phyloP scores from a whole-genome alignment of 2,113 vertebrate genomes.

The Aplodontia rufa region DNA sequence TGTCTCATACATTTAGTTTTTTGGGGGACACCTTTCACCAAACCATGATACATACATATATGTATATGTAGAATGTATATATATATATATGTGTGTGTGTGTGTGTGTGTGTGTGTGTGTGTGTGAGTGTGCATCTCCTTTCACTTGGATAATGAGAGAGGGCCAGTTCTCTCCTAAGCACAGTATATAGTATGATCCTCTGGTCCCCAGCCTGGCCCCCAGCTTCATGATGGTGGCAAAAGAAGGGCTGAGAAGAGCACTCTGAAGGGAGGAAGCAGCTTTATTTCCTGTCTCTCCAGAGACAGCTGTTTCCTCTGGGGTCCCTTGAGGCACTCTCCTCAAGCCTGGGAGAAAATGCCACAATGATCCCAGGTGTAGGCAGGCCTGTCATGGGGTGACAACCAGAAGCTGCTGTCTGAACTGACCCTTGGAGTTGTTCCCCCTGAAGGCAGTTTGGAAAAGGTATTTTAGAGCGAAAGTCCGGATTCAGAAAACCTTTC shows the following conservation, averaged over 20 bases:
- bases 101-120: no score
- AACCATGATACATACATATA: no score
- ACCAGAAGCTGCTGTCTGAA: background rate
- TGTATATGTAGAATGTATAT: no score
- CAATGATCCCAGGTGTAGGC: background rate
- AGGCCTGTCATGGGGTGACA: background rate
- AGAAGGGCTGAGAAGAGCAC: background rate
- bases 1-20: no score
- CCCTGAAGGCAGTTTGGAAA: slow-evolving; percentile 55
- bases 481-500: slow-evolving; percentile 53
- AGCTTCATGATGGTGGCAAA: background rate
- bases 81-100: no score
- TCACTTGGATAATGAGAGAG: background rate
- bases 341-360: background rate
- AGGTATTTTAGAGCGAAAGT: slow-evolving; percentile 68
- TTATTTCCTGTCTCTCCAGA: background rate
- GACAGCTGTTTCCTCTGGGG: background rate
- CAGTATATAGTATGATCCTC: no score
- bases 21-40: no score
- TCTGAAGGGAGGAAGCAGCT: background rate
- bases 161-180: background rate
- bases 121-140: no score
- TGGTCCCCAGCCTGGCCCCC: background rate
- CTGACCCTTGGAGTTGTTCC: background rate
- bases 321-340: background rate